phyloP scores from a whole-genome alignment of 2,888 invertebrate species.

The Biston betularia region DNA sequence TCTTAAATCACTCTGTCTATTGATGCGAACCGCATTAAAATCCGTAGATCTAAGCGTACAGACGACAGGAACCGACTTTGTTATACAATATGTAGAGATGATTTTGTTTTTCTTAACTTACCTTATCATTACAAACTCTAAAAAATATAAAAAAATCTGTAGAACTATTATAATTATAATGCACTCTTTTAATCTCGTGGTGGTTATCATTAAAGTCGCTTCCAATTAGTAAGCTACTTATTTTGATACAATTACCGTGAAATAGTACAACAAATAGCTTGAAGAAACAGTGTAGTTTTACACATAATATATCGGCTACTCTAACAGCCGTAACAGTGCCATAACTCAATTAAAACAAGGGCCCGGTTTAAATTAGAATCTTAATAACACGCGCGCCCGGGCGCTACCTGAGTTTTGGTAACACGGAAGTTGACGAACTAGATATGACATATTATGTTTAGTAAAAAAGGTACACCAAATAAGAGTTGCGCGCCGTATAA shows the following conservation, averaged over 20 bases:
- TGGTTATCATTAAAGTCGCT: neutral
- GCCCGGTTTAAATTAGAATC: constrained; percentile 61
- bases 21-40: too few species aligned
- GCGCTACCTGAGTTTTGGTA: constrained; percentile 70
- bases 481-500: too few species aligned
- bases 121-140: too few species aligned
- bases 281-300: constrained; percentile 27
- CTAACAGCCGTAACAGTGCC: constrained; percentile 69
- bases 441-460: constrained; percentile 53
- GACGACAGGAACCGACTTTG: too few species aligned
- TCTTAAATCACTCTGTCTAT: too few species aligned
- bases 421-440: constrained; percentile 47
- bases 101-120: too few species aligned
- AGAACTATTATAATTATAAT: too few species aligned
- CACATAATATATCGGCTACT: constrained; percentile 53
- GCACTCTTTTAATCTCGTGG: neutral
- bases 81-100: too few species aligned
- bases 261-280: constrained; percentile 42
- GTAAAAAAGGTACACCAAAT: too few species aligned
- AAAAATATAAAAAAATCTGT: too few species aligned
- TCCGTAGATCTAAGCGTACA: too few species aligned
- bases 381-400: constrained; percentile 65
- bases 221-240: neutral
- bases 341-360: constrained; percentile 83
- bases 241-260: constrained; percentile 22